Base-by-base conservation (phyloP, 2,888 invertebrate species). In the Nebria salina region DNA sequence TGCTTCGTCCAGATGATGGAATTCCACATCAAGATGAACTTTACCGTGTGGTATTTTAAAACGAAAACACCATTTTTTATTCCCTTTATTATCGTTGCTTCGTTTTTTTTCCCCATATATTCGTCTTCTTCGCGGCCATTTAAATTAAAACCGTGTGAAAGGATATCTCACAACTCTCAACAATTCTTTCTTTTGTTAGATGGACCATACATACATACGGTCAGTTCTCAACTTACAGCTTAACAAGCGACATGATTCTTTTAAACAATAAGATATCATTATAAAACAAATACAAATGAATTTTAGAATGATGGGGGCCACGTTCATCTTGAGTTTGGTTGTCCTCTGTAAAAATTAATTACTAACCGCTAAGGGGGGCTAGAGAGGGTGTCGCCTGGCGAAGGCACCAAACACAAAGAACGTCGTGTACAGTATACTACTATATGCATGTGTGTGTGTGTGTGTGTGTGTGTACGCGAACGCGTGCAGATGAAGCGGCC, bases 401-500 rank as follows among this genome's bases (percentile, higher is more conserved):
- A 25, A 54, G 54, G 70, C n/a, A 41, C n/a, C 3, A 70, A 8
- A 68, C 34, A 68, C 41, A 76, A 72, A 81, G 73, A 76, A 43
- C 72, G 73, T 75, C 68, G 82, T 70, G 70, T n/a, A 65, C 25
- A 25, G 34, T 68, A 78, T 75, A 20, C 20, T 20, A 20, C 20
- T 20, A 75, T 75, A 75, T 72, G 75, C 73, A 6, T 20, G 20
- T 20, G 20, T 20, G 20, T 20, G n/a, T 20, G 11, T 65, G 13
- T 75, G 75, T 64, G 64, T 75, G 65, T 65, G 65, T 65, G 11
- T 25, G 26, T 65, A 26, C 25, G 34, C 65, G 66, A 65, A 13
- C 26, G 77, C 65, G 70, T 82, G 82, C 77, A 82, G 82, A 83
- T 81, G 82, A 81, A 80, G 82, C 83, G 83, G 83, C 83, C 84